These are phyloP conservation scores for Holacanthus passer DNA, from an alignment of 2,113 vertebrate species.

Conservation along the genomic window DNA sequence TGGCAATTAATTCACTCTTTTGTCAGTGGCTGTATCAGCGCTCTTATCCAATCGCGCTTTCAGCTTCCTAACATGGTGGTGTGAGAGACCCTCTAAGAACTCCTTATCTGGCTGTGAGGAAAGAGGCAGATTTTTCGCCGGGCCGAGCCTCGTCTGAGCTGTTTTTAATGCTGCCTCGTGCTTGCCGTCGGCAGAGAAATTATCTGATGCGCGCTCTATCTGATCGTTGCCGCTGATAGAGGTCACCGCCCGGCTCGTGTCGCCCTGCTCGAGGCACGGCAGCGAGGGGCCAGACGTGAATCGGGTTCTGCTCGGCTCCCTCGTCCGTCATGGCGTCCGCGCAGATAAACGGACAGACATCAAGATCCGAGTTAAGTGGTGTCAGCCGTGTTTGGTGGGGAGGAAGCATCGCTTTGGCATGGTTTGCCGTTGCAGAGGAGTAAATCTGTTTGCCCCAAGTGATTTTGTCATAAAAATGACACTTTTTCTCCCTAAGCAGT, in stretches of 20 bases:
- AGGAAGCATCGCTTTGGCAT: conserved; percentile 33
- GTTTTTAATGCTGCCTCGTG: conserved; percentile 33
- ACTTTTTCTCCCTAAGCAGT: conserved; percentile 9
- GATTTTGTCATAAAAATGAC: conserved; percentile 50
- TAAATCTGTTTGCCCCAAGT: conserved; percentile 28
- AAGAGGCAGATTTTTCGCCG: neutral
- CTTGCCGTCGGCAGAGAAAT: conserved; percentile 18
- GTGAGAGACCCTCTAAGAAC: conserved; percentile 37
- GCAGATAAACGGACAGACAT: conserved; percentile 23
- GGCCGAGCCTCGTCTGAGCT: neutral
- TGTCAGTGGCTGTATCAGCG: conserved; percentile 14
- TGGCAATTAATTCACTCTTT: conserved; percentile 48
- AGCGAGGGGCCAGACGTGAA: conserved; percentile 8
- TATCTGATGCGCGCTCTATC: conserved; percentile 49
- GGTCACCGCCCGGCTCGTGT: conserved; percentile 34
- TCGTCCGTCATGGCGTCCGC: conserved; percentile 3
- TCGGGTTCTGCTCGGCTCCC: neutral
- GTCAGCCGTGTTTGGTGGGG: conserved; percentile 22
- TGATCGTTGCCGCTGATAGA: conserved; percentile 45
- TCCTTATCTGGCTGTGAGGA: conserved; percentile 30
- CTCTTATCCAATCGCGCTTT: conserved; percentile 28
- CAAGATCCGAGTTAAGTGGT: conserved; percentile 18
- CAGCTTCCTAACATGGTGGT: conserved; percentile 25
- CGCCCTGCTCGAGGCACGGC: conserved; percentile 2
- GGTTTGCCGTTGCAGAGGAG: conserved; percentile 14